These are phyloP conservation scores for Nanorana parkeri DNA, from an alignment of 2,113 vertebrate species.

Conservation along the genomic window DNA sequence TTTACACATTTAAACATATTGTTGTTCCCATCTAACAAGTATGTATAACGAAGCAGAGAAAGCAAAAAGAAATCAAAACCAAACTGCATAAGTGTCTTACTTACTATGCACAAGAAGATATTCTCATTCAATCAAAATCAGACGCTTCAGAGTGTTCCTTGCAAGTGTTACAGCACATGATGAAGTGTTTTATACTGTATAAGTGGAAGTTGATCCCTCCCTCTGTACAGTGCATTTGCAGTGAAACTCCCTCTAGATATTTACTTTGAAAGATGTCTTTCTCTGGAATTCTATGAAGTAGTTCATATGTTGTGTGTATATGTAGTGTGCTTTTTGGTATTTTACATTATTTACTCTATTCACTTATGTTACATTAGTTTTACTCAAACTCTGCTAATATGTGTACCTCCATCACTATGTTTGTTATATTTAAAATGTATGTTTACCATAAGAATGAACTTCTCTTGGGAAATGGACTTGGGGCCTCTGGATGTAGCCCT, in stretches of 20 bases:
- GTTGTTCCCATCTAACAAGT: too few species aligned
- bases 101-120: slow-evolving; percentile 26
- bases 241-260: slow-evolving; percentile 4
- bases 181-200: slow-evolving; percentile 39
- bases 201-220: slow-evolving; percentile 36
- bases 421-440: too few species aligned
- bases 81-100: neutral
- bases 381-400: too few species aligned
- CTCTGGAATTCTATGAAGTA: neutral
- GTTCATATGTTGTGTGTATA: too few species aligned
- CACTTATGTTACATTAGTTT: too few species aligned
- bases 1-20: too few species aligned
- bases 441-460: too few species aligned
- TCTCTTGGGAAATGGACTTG: too few species aligned
- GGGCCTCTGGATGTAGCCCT: too few species aligned
- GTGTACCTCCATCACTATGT: too few species aligned
- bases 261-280: neutral
- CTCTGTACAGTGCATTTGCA: neutral
- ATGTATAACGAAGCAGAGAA: neutral
- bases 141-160: neutral
- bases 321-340: too few species aligned
- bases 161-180: slow-evolving; percentile 14
- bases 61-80: neutral
- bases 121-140: slow-evolving; percentile 14
- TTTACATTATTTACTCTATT: too few species aligned